Evolutionary conservation across 2,797 vertebrate genomes (phyloP), one percentile per base, ranked within the genome.

Genomic region (Mionectes olivaceus): DNA sequence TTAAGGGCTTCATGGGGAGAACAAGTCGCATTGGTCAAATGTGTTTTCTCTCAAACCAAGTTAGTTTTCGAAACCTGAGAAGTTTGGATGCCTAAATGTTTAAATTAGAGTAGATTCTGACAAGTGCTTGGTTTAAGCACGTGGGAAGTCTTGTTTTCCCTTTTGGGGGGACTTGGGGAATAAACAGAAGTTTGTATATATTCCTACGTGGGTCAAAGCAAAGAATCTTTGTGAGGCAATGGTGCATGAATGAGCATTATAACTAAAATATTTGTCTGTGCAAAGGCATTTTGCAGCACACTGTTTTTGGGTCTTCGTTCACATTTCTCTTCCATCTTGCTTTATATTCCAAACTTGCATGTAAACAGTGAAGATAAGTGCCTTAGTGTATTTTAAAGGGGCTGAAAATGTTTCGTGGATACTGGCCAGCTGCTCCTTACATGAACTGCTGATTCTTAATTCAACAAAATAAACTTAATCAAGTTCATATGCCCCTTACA

Each of bases 1-100:
- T 10, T 35, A 35, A 25, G 30, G 37, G 4, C 33, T 82, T 7
- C 0, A 0, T 28, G 27, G 33, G 65, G 46, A 52, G 44, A 60
- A 46, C 35, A 44, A 16, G 35, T 55, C 5, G 4, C 16, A 90
- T 69, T 41, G 43, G 30, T 37, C 57, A 47, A 77, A 44, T 13
- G 7, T 44, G 3, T 83, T 91, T 84, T 92, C 44, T 70, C 14
- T 70, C 24, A 57, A 64, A 32, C 27, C 14, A 52, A 71, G n/a
- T 70, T 80, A 19, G 5, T 91, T 94, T 90, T 76, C 37, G 76
- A 96, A 91, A 81, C 13, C 4, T 10, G 76, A 55, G 35, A 53
- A 61, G 10, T 83, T 91, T 85, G 81, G 57, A 24, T 71, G 65
- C 44, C 27, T 79, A 39, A 70, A 65, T 70, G 47, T 82, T 93